These are phyloP conservation scores for Luperina testacea DNA, from an alignment of 2,888 invertebrate genomes.

Conservation along the genomic window DNA sequence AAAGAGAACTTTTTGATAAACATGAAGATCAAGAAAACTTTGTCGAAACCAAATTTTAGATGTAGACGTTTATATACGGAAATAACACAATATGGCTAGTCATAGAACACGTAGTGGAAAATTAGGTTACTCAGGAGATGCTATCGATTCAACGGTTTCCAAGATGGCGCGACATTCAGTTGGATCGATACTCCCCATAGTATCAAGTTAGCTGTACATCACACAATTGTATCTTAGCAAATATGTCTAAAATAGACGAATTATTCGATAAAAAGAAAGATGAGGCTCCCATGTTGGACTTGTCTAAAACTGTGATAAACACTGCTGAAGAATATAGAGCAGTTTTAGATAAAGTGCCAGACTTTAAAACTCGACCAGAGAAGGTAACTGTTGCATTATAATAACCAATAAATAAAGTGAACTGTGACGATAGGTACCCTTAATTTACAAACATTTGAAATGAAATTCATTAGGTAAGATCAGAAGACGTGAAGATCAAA, in stretches of 20 bases:
- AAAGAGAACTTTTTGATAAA: constrained; percentile 79
- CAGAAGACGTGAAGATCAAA: constrained; percentile 94
- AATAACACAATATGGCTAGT: constrained; percentile 73
- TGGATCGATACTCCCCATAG: constrained; percentile 78
- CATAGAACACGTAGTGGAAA: constrained; percentile 78
- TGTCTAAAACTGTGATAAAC: constrained; percentile 94
- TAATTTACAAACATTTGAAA: constrained; percentile 48
- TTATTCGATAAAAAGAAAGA: constrained; percentile 96
- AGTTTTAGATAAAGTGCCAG: constrained; percentile 96
- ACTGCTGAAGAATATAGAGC: constrained; percentile 95
- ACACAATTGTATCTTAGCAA: constrained; percentile 61
- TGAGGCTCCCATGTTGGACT: constrained; percentile 94
- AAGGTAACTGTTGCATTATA: constrained; percentile 89
- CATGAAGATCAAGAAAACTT: constrained; percentile 78
- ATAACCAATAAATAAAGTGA: constrained; percentile 40
- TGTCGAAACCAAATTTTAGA: constrained; percentile 73
- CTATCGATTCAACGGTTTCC: constrained; percentile 83
- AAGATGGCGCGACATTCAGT: constrained; percentile 70
- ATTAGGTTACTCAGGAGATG: constrained; percentile 77
- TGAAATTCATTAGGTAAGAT: constrained; percentile 88
- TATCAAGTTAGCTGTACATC: constrained; percentile 56
- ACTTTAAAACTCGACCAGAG: constrained; percentile 96
- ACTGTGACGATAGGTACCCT: constrained; percentile 9
- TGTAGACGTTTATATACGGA: constrained; percentile 55
- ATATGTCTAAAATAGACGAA: constrained; percentile 94